Percentiles rank a stretch among this genome's conserved stretches.
Evolutionary conservation across 1,140 invertebrate species (phyloP).

Genomic region (Lordiphosa stackelbergi): DNA sequence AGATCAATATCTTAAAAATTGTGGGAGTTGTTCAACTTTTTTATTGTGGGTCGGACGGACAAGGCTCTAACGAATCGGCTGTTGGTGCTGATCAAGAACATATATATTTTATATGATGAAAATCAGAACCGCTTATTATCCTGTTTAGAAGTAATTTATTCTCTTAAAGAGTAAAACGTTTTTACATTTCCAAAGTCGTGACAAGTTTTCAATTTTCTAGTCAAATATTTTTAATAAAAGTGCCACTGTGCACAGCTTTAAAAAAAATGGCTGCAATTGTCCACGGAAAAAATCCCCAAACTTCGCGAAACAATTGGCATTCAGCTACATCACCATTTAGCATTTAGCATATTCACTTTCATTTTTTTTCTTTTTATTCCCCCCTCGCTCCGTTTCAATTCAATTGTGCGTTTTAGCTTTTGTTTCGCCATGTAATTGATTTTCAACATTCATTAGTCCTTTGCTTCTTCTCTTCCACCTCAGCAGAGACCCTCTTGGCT

Average conservation of each 20-base stretch:
- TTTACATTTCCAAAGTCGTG: too few species aligned
- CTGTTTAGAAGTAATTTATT: too few species aligned
- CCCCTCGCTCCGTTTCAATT: constrained; percentile 9
- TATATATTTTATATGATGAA: too few species aligned
- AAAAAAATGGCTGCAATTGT: constrained; percentile 47
- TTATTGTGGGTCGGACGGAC: too few species aligned
- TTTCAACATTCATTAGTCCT: constrained; percentile 66
- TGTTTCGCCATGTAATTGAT: constrained; percentile 63
- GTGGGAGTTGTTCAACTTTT: too few species aligned
- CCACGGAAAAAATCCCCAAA: constrained; percentile 44
- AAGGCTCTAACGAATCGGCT: too few species aligned
- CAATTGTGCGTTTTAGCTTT: constrained; percentile 8
- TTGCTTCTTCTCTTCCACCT: constrained; percentile 20
- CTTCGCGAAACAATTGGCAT: constrained; percentile 31
- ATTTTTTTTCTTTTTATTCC: constrained; percentile 35
- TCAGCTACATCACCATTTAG: constrained; percentile 38
- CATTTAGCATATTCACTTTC: constrained; percentile 69
- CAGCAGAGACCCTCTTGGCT: constrained; percentile 27
- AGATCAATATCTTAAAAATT: too few species aligned
- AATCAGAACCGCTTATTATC: too few species aligned
- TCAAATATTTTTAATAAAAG: too few species aligned
- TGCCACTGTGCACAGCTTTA: constrained; percentile 7
- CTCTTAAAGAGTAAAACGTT: too few species aligned
- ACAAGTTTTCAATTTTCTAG: too few species aligned
- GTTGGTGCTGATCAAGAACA: too few species aligned